phyloP scores from a whole-genome alignment of 2,113 vertebrate species.

The Megaceryle torquata region DNA sequence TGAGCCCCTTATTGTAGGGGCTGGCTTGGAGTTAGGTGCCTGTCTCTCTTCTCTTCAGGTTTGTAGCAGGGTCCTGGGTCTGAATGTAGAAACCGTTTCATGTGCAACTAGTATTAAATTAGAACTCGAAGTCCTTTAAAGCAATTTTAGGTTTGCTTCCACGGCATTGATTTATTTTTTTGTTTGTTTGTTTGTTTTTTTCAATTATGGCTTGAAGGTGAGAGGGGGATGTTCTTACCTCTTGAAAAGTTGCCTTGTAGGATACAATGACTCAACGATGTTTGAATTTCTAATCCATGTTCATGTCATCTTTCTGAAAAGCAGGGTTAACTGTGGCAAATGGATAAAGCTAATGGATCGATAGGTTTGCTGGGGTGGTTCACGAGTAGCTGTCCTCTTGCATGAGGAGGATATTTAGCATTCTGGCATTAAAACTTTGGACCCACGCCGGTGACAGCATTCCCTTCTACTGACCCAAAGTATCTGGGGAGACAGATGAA shows the following conservation, averaged over 20 bases:
- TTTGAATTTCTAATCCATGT: not conserved
- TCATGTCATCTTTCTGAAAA: not conserved
- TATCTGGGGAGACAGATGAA: rapidly evolving
- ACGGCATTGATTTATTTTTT: not conserved
- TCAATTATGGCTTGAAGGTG: not conserved
- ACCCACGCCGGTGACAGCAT: not conserved
- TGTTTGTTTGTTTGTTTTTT: not conserved
- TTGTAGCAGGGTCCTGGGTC: not conserved
- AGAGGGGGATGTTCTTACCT: not conserved
- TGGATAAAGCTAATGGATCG: not conserved
- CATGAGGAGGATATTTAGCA: too few relatives aligned
- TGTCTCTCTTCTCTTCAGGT: not conserved
- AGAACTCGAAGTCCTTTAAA: not conserved
- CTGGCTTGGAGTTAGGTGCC: not conserved
- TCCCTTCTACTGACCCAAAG: rapidly evolving
- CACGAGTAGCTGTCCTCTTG: not conserved
- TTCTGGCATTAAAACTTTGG: not conserved
- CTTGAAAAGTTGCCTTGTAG: not conserved
- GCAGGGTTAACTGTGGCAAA: not conserved
- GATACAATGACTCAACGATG: not conserved
- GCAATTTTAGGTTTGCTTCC: slow-evolving; percentile 19
- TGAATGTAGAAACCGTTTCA: not conserved
- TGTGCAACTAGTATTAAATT: not conserved
- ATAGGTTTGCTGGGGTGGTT: not conserved
- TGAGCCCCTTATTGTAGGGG: not conserved